Conservation (phyloP, 1,140 invertebrate species). For the Bombus terrestris region DNA sequence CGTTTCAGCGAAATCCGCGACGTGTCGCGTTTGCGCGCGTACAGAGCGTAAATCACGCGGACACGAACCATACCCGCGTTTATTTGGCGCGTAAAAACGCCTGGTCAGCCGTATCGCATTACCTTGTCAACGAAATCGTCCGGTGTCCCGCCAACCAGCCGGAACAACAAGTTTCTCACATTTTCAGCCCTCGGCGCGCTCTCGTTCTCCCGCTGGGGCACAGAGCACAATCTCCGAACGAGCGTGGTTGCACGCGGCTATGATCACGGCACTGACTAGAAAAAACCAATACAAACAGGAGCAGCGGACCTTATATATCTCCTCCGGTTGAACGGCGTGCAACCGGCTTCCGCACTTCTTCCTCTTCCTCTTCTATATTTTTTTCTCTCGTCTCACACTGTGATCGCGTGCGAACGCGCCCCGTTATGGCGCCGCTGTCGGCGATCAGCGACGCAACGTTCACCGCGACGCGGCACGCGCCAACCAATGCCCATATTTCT, state of each 20-base stretch:
- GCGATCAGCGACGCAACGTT: constrained; percentile 42
- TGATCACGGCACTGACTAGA: constrained; percentile 10
- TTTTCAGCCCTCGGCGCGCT: constrained; percentile 21
- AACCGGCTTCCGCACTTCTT: background rate
- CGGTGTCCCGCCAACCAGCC: constrained; percentile 42
- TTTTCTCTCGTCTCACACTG: constrained; percentile 34
- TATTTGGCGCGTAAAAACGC: constrained; percentile 45
- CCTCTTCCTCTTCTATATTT: background rate
- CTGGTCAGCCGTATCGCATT: background rate
- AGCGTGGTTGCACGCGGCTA: constrained; percentile 6
- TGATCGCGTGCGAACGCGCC: constrained; percentile 50
- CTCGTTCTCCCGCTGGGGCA: constrained; percentile 11
- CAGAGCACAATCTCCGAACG: constrained; percentile 4
- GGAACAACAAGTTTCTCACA: constrained; percentile 40
- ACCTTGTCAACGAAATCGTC: constrained; percentile 39
- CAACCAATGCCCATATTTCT: constrained; percentile 42
- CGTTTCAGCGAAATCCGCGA: background rate
- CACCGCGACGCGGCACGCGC: constrained; percentile 53
- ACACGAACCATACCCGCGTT: background rate
- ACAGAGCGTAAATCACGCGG: constrained; percentile 32
- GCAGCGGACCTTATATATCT: background rate
- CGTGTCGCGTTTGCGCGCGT: constrained; percentile 15
- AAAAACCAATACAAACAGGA: constrained; percentile 1
- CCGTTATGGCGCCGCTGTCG: constrained; percentile 60
- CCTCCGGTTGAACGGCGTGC: background rate